Percentiles rank a stretch among this genome's conserved stretches.
These are phyloP conservation scores for Prosapia bicincta DNA, from an alignment of 2,888 invertebrate genomes.

Conservation along the genomic window DNA sequence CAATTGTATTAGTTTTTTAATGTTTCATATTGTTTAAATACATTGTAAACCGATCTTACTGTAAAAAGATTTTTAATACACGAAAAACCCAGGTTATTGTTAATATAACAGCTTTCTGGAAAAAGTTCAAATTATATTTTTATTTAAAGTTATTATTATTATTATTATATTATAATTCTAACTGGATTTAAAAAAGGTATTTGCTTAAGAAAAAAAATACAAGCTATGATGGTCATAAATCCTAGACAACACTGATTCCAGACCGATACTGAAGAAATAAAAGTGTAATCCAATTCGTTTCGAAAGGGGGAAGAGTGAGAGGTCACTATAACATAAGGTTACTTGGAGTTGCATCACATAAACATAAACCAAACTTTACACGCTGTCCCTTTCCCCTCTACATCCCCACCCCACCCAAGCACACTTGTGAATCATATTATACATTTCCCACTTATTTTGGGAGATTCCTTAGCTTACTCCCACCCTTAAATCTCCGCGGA, in stretches of 20 bases:
- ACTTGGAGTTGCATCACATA: not conserved
- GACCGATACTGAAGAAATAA: not conserved
- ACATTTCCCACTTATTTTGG: not conserved
- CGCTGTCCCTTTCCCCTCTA: not conserved
- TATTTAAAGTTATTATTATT: no score
- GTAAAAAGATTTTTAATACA: no score
- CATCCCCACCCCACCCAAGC: not conserved
- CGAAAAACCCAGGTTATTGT: no score
- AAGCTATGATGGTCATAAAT: not conserved
- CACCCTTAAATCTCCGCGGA: not conserved
- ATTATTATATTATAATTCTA: no score
- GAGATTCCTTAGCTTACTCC: not conserved
- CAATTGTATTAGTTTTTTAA: no score
- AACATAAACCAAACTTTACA: not conserved
- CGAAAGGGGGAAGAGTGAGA: not conserved
- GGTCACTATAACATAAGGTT: not conserved
- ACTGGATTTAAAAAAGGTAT: no score
- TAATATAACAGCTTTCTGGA: no score
- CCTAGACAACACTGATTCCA: not conserved
- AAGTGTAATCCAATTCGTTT: not conserved
- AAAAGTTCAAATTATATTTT: no score
- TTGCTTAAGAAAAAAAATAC: no score
- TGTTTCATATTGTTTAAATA: no score
- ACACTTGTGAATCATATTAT: not conserved
- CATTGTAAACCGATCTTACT: no score